Percentiles rank a stretch among this genome's conserved stretches.
phyloP scores from a whole-genome alignment of 2,888 invertebrate genomes.

The Cephus runcator region DNA sequence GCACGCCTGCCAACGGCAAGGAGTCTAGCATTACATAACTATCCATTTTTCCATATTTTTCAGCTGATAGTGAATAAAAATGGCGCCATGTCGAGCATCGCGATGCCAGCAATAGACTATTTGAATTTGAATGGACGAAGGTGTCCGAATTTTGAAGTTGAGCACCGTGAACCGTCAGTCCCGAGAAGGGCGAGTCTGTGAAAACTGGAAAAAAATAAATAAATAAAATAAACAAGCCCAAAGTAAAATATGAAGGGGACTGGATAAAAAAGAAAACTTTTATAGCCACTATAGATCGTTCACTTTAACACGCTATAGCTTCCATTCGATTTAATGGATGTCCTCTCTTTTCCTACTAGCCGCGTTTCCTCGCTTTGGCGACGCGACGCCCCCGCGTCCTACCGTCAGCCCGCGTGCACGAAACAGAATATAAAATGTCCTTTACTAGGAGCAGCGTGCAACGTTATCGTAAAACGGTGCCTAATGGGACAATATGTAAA shows the following conservation, averaged over 20 bases:
- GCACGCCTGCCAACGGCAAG: neutral
- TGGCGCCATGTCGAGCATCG: constrained; percentile 14
- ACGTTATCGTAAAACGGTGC: neutral
- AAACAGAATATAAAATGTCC: constrained; percentile 10
- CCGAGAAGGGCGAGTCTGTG: neutral
- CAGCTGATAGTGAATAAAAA: neutral
- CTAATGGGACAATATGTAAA: neutral
- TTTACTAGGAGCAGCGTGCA: neutral
- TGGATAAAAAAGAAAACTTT: neutral
- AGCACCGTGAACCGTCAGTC: neutral
- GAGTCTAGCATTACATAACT: neutral
- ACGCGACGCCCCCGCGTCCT: neutral
- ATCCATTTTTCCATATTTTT: neutral
- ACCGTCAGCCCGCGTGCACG: neutral
- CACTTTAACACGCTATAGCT: constrained; percentile 5
- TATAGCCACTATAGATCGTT: constrained; percentile 6
- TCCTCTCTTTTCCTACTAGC: neutral
- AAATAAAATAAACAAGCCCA: neutral
- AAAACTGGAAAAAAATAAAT: neutral
- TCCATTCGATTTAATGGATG: constrained; percentile 9
- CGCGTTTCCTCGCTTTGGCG: neutral
- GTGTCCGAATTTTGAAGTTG: neutral
- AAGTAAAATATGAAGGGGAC: neutral
- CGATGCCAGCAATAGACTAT: constrained; percentile 26
- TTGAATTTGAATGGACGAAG: constrained; percentile 31